phyloP scores from a whole-genome alignment of 2,888 invertebrate species.

The Torymus auratus region DNA sequence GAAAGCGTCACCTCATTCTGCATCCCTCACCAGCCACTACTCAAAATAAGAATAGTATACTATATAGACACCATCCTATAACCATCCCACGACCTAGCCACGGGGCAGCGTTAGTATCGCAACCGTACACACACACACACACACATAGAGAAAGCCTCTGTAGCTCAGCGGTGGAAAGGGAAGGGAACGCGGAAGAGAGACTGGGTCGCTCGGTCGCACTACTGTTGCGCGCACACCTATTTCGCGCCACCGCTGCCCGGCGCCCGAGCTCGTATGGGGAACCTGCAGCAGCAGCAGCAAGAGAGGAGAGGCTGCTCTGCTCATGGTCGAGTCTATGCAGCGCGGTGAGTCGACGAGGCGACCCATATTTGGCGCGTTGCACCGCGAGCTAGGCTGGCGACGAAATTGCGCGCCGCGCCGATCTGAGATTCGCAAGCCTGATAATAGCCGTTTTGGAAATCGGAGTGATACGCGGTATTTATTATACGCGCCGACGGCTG shows the following conservation, averaged over 20 bases:
- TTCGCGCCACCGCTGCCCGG: slow-evolving; percentile 61
- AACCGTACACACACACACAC: no score
- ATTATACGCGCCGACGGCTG: no score
- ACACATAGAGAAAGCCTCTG: no score
- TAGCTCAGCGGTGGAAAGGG: slow-evolving; percentile 69
- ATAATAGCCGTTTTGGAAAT: no score
- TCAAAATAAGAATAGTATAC: no score
- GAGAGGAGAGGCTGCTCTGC: slow-evolving; percentile 38
- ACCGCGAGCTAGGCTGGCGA: slow-evolving; percentile 32
- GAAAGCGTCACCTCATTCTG: no score
- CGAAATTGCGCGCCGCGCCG: no score
- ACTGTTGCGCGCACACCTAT: slow-evolving; percentile 74
- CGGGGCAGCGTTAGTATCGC: no score
- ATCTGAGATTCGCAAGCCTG: no score
- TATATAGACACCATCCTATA: no score
- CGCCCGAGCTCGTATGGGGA: neutral
- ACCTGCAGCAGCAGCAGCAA: neutral
- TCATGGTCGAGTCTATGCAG: slow-evolving; percentile 60
- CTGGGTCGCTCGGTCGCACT: slow-evolving; percentile 76
- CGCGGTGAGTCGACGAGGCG: slow-evolving; percentile 40
- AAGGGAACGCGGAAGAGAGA: slow-evolving; percentile 66
- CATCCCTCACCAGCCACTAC: no score
- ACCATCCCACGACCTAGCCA: neutral
- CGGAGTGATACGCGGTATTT: no score
- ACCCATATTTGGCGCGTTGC: slow-evolving; percentile 64